Evolutionary conservation across 1,140 invertebrate species (phyloP).

Genomic region (Melanaphis sacchari): DNA sequence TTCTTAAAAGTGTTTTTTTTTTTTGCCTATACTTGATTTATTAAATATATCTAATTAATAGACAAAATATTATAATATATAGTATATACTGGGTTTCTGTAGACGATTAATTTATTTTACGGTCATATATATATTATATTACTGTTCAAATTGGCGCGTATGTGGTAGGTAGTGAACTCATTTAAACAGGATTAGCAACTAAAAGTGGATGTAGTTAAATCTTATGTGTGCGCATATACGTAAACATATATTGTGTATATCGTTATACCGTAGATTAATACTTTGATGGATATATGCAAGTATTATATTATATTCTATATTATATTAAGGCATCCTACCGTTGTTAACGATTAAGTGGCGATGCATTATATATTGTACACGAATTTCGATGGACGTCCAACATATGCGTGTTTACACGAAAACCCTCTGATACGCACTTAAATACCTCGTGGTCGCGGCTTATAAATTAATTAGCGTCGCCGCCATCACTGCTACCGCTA

Average conservation of each 20-base stretch:
- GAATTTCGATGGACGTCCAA: not conserved
- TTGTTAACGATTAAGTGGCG: not conserved
- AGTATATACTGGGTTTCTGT: not conserved
- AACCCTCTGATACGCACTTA: slow-evolving; percentile 40
- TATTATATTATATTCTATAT: not conserved
- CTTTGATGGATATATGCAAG: not conserved
- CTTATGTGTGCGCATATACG: not conserved
- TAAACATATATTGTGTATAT: not conserved
- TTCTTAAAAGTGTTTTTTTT: not conserved
- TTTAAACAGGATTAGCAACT: not conserved
- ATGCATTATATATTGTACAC: not conserved
- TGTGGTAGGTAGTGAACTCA: not conserved
- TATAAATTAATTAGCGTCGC: slow-evolving; percentile 48
- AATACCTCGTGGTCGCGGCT: slow-evolving; percentile 34
- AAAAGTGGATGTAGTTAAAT: not conserved
- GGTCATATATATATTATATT: too few relatives aligned
- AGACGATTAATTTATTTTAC: too few relatives aligned
- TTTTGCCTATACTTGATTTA: not conserved
- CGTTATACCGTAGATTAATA: not conserved
- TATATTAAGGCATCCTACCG: not conserved
- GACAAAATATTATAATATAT: not conserved
- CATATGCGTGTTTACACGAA: not conserved
- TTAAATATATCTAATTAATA: not conserved
- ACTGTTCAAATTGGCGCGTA: too few relatives aligned
- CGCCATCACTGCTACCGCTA: not conserved